phyloP scores from a whole-genome alignment of 2,888 invertebrate species.

The Pseudanteris insignis region DNA sequence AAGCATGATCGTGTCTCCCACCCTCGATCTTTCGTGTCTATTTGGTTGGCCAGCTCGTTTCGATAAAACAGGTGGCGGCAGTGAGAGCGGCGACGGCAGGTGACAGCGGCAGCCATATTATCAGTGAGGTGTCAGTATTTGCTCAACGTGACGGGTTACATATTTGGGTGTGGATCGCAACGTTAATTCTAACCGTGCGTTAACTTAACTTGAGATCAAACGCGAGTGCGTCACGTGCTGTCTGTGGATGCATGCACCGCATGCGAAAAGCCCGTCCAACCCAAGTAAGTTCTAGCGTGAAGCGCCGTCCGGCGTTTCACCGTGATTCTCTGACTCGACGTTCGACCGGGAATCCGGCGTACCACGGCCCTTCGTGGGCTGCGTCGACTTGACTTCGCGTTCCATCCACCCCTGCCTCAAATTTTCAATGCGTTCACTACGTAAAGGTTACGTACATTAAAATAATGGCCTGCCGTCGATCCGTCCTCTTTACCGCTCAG shows the following conservation, averaged over 20 bases:
- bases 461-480: no score
- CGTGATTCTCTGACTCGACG: no score
- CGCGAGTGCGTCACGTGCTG: slow-evolving; percentile 56
- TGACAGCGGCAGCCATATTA: slow-evolving; percentile 63
- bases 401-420: no score
- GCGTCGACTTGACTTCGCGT: slow-evolving; percentile 1
- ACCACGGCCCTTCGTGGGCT: slow-evolving; percentile 16
- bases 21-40: no score
- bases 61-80: slow-evolving; percentile 47
- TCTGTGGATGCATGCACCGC: slow-evolving; percentile 58
- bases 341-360: no score
- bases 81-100: slow-evolving; percentile 17
- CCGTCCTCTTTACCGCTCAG: no score
- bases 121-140: slow-evolving; percentile 67
- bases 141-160: slow-evolving; percentile 64
- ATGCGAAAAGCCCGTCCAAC: slow-evolving; percentile 52
- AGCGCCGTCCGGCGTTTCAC: slow-evolving; percentile 10
- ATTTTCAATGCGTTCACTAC: no score
- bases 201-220: slow-evolving; percentile 46
- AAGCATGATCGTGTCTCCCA: no score
- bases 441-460: no score
- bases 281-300: slow-evolving; percentile 49
- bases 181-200: no score
- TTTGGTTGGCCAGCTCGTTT: slow-evolving; percentile 18
- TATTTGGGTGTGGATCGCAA: slow-evolving; percentile 65